Evolutionary conservation across 1,140 invertebrate species (phyloP).

Genomic region (Hyphantria cunea): DNA sequence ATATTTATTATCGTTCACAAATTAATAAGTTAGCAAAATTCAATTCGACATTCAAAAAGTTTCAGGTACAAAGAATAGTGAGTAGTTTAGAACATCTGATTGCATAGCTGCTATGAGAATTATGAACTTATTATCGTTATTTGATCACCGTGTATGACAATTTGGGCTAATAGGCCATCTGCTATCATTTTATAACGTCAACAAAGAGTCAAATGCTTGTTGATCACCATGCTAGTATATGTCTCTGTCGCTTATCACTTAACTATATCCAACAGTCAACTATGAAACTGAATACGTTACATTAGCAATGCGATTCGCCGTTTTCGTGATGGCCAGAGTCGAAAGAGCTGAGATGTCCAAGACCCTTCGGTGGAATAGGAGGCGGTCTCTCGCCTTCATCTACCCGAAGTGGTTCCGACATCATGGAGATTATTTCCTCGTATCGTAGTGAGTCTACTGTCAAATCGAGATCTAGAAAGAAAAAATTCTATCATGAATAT

Average conservation of each 20-base stretch:
- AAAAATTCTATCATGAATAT: no score
- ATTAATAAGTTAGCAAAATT: no score
- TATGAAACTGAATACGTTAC: no score
- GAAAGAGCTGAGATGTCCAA: constrained; percentile 72
- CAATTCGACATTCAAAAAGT: no score
- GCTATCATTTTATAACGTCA: no score
- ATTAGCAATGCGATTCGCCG: constrained; percentile 67
- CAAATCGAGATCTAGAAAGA: constrained; percentile 63
- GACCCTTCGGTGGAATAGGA: constrained; percentile 70
- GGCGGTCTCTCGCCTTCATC: constrained; percentile 68
- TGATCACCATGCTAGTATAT: not conserved
- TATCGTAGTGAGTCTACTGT: constrained; percentile 67
- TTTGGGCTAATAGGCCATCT: no score
- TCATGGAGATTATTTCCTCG: constrained; percentile 76
- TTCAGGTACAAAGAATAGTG: no score
- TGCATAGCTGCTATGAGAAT: no score
- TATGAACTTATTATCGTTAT: no score
- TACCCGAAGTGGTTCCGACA: constrained; percentile 66
- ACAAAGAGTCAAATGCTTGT: not conserved
- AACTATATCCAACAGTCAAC: not conserved
- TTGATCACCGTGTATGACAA: no score
- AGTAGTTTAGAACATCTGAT: no score
- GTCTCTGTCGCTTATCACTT: not conserved
- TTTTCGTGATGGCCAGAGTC: constrained; percentile 74
- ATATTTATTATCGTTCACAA: no score